Evolutionary conservation across 2,113 vertebrate species (phyloP).

Genomic region (Stictonetta naevosa): DNA sequence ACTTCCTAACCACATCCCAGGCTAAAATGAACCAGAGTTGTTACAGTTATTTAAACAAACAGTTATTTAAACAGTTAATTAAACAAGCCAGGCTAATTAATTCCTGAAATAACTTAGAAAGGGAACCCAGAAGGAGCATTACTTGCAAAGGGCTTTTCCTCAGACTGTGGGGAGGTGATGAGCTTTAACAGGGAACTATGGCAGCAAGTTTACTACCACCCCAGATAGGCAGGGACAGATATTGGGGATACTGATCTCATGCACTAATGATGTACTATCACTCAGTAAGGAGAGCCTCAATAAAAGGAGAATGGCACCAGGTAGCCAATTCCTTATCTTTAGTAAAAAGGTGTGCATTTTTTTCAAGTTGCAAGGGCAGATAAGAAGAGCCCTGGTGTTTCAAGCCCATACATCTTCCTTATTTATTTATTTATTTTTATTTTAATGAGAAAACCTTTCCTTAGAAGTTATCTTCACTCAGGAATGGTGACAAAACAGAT

Average conservation of each 20-base stretch:
- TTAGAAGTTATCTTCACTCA: constrained; percentile 27
- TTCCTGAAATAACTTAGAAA: not conserved
- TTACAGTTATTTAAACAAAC: not conserved
- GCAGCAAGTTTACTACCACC: not conserved
- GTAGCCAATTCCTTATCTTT: not conserved
- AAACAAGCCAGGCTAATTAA: not conserved
- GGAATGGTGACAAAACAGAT: constrained; percentile 40
- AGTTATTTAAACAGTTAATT: not conserved
- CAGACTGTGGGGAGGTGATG: not conserved
- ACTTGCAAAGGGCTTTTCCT: not conserved
- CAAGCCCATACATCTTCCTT: not conserved
- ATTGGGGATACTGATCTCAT: not conserved
- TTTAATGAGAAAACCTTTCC: not conserved
- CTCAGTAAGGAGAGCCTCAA: not conserved
- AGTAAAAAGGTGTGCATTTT: not conserved
- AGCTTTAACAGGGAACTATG: rapidly evolving
- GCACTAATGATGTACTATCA: not conserved
- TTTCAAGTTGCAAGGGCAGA: not conserved
- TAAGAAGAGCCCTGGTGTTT: not conserved
- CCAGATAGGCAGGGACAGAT: not conserved
- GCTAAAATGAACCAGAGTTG: not conserved
- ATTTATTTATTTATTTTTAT: not conserved
- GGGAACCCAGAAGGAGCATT: not conserved
- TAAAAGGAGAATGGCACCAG: not conserved
- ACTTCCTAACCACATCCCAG: not conserved